Conservation (phyloP, 2,888 invertebrate species). For the Eupithecia centaureata region DNA sequence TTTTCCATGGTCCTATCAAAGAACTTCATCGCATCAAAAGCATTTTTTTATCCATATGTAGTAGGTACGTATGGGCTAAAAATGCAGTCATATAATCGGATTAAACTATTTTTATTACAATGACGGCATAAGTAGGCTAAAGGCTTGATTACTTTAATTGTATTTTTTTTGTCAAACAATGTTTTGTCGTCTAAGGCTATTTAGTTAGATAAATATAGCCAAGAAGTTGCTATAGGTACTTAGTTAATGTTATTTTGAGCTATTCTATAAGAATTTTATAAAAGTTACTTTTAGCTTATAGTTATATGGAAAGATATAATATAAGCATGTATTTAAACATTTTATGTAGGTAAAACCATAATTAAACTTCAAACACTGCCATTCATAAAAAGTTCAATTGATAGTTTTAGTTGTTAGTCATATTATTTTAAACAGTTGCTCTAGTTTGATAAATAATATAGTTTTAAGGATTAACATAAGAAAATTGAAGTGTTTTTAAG, state of each 20-base stretch:
- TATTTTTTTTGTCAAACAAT: too few species aligned
- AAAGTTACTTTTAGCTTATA: constrained; percentile 9
- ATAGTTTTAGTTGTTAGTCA: constrained; percentile 25
- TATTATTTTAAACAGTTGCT: constrained; percentile 20
- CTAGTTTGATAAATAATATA: not conserved
- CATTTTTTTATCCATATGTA: too few species aligned
- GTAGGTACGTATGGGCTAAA: too few species aligned
- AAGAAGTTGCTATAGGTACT: constrained; percentile 24
- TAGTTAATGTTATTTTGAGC: too few species aligned
- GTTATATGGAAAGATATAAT: not conserved
- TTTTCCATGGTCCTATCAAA: too few species aligned
- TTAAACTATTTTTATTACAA: not conserved
- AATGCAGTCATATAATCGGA: not conserved
- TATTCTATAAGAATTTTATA: too few species aligned
- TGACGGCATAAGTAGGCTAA: not conserved
- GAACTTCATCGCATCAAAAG: too few species aligned
- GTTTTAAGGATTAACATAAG: not conserved
- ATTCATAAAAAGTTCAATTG: constrained; percentile 32
- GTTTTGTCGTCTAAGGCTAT: not conserved
- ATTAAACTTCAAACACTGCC: constrained; percentile 39
- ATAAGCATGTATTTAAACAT: constrained; percentile 18
- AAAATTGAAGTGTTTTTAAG: not conserved
- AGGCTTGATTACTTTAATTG: not conserved
- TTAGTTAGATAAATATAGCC: constrained; percentile 6
- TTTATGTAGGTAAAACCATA: constrained; percentile 3